phyloP scores from a whole-genome alignment of 2,113 vertebrate species.

The Festucalex cinctus region DNA sequence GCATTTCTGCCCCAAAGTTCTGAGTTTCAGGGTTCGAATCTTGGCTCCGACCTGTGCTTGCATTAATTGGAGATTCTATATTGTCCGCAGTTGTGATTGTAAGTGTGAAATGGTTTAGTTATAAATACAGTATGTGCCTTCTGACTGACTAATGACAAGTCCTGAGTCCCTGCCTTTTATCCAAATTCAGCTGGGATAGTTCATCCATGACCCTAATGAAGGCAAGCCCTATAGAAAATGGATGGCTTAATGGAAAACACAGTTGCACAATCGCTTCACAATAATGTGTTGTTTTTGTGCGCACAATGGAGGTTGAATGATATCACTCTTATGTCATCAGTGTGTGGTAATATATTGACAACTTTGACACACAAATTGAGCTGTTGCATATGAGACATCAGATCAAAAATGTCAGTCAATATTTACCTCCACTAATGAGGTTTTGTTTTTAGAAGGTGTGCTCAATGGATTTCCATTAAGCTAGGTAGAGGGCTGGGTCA shows the following conservation, averaged over 20 bases:
- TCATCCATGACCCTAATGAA: too few relatives aligned
- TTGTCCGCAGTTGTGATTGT: too few relatives aligned
- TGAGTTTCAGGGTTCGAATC: neutral
- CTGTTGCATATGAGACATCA: neutral
- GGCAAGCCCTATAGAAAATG: too few relatives aligned
- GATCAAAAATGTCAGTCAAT: neutral
- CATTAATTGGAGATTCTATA: too few relatives aligned
- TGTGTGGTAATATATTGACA: neutral
- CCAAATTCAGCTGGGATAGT: neutral
- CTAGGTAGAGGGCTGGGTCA: neutral
- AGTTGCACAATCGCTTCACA: neutral
- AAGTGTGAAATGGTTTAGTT: too few relatives aligned
- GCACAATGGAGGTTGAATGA: neutral
- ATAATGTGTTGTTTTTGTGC: neutral
- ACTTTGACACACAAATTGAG: conserved; percentile 17
- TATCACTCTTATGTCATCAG: neutral
- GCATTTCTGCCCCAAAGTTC: neutral
- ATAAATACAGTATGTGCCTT: too few relatives aligned
- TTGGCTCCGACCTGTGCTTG: neutral
- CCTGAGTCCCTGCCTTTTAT: neutral
- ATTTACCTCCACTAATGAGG: neutral
- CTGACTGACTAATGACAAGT: neutral
- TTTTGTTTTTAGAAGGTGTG: neutral
- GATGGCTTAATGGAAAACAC: neutral
- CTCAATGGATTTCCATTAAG: neutral